A percentile compares a stretch with the other conserved stretches of the same genome.
phyloP scores from a whole-genome alignment of 1,140 invertebrate genomes.

The Drosophila littoralis region DNA sequence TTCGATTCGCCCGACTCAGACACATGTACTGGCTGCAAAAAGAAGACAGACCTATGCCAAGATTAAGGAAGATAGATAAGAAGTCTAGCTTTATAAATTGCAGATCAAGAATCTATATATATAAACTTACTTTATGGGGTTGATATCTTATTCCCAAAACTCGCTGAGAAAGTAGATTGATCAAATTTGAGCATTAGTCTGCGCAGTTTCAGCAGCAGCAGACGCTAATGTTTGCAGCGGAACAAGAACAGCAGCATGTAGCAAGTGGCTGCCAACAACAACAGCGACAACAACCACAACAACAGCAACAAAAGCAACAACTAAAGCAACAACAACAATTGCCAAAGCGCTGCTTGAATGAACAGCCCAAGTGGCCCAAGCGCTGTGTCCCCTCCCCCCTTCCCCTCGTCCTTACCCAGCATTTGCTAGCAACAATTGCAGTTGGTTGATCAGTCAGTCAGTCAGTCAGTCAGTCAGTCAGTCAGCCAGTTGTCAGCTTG shows the following conservation, averaged over 20 bases:
- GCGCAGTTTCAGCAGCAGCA: not conserved
- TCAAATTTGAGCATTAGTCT: slow-evolving; percentile 7
- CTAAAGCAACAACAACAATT: slow-evolving; percentile 2
- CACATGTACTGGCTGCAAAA: too few relatives aligned
- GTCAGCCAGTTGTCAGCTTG: not conserved
- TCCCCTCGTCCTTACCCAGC: not conserved
- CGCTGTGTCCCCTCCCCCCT: not conserved
- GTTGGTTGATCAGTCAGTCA: not conserved
- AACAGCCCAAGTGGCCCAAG: not conserved
- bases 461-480: slow-evolving; percentile 2
- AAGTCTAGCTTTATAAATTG: too few relatives aligned
- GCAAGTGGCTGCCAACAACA: slow-evolving; percentile 12
- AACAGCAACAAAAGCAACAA: not conserved
- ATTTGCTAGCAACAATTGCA: slow-evolving; percentile 1
- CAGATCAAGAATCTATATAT: not conserved
- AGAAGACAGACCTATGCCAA: too few relatives aligned
- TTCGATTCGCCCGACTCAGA: too few relatives aligned
- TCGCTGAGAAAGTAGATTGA: not conserved
- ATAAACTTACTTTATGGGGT: not conserved
- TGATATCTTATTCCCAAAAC: not conserved
- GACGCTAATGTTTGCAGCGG: not conserved
- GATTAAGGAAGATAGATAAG: too few relatives aligned
- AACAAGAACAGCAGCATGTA: slow-evolving; percentile 25
- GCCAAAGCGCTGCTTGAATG: slow-evolving; percentile 24
- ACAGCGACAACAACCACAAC: not conserved